Evolutionary conservation across 2,113 vertebrate genomes (phyloP).

Genomic region (Vulpes ferrilata): DNA sequence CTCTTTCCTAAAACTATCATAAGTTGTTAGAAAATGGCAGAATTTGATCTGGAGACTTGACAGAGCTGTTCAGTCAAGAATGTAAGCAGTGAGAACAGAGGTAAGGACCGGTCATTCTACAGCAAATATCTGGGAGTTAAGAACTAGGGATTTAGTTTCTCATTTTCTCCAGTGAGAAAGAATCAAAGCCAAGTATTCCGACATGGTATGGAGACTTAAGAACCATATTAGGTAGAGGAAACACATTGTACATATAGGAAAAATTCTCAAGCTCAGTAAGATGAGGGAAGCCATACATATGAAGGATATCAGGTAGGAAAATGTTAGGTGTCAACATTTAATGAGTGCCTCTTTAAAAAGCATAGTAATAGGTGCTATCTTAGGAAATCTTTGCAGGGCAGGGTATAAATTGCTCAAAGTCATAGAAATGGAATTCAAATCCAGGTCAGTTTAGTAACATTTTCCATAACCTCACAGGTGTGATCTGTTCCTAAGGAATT

Average conservation of each 20-base stretch:
- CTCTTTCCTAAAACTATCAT: not conserved
- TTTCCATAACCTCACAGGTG: not conserved
- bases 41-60: not conserved
- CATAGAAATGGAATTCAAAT: not conserved
- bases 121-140: not conserved
- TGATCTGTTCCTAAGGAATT: not conserved
- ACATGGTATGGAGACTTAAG: not conserved
- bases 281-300: not conserved
- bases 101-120: not conserved
- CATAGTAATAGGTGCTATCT: not conserved
- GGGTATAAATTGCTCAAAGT: not conserved
- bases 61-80: not conserved
- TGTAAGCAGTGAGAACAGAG: not conserved
- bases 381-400: not conserved
- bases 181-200: conserved; percentile 24
- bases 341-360: not conserved
- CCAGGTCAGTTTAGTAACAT: not conserved
- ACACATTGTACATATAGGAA: not conserved
- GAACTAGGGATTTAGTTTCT: not conserved
- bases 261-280: not conserved
- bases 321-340: not conserved
- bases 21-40: not conserved
- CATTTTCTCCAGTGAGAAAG: not conserved
- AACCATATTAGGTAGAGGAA: not conserved
- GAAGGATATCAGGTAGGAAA: not conserved